These are phyloP conservation scores for Calameuta filiformis DNA, from an alignment of 2,888 invertebrate genomes.

Conservation along the genomic window DNA sequence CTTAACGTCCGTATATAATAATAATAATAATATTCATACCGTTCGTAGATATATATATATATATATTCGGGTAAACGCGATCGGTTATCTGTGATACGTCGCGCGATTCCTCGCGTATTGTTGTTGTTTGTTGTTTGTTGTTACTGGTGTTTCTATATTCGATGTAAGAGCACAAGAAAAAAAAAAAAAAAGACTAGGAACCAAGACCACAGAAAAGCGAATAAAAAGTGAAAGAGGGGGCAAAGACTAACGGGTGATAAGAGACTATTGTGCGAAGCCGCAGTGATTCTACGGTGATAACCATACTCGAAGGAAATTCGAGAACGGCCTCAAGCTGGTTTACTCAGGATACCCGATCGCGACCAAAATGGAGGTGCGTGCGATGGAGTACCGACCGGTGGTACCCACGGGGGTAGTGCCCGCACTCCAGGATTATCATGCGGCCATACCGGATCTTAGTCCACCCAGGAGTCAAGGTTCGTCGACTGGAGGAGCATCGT, in stretches of 20 bases:
- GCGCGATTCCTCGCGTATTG: too few relatives aligned
- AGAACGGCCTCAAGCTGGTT: slow-evolving; percentile 59
- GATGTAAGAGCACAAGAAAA: too few relatives aligned
- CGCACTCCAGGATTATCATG: slow-evolving; percentile 63
- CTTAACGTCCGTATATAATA: too few relatives aligned
- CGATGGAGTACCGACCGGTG: slow-evolving; percentile 70
- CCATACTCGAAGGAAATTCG: slow-evolving; percentile 16
- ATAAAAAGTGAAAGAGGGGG: not conserved
- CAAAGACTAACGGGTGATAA: not conserved
- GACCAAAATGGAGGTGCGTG: slow-evolving; percentile 69
- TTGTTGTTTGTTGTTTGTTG: too few relatives aligned
- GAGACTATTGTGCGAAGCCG: not conserved
- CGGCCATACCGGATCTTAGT: slow-evolving; percentile 63
- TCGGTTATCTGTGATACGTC: too few relatives aligned
- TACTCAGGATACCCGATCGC: slow-evolving; percentile 50
- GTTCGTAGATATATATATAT: too few relatives aligned
- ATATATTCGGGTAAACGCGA: too few relatives aligned
- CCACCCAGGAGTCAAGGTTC: slow-evolving; percentile 64
- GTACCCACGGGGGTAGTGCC: slow-evolving; percentile 64
- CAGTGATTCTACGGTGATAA: not conserved
- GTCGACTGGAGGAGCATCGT: slow-evolving; percentile 64
- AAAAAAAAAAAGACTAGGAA: too few relatives aligned
- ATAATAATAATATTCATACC: too few relatives aligned
- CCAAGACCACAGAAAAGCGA: too few relatives aligned
- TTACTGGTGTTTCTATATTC: too few relatives aligned